Conservation (phyloP, 2,113 vertebrate species). For the Xyliphius kryptos region DNA sequence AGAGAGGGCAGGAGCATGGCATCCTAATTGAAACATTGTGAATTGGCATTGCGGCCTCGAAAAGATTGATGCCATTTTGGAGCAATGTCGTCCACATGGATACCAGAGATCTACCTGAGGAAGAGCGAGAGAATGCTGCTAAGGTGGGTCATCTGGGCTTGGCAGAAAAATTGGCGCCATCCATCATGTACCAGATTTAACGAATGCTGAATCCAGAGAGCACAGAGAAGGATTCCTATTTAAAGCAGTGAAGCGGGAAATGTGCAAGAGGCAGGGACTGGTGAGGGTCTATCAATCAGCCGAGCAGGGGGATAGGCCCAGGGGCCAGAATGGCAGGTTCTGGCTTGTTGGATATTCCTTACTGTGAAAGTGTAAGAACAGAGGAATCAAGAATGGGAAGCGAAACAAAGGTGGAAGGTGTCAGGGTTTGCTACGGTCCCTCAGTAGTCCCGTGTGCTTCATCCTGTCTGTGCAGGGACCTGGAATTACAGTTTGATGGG, state of each 20-base stretch:
- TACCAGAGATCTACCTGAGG: conserved; percentile 60
- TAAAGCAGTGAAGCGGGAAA: conserved; percentile 60
- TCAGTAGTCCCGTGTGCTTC: conserved; percentile 58
- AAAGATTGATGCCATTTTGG: conserved; percentile 69
- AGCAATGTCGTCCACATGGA: conserved; percentile 55
- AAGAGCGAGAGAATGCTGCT: conserved; percentile 56
- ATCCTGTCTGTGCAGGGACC: conserved; percentile 66
- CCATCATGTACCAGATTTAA: conserved; percentile 70
- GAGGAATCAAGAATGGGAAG: conserved; percentile 33
- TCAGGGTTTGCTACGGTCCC: too few relatives aligned
- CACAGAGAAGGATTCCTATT: conserved; percentile 65
- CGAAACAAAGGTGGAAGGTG: conserved; percentile 46
- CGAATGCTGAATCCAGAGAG: conserved; percentile 56
- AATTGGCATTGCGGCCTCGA: conserved; percentile 40
- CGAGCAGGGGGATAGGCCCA: conserved; percentile 65
- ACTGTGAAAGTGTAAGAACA: conserved; percentile 38
- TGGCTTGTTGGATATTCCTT: conserved; percentile 64
- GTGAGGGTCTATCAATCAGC: conserved; percentile 72
- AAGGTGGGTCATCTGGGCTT: conserved; percentile 65
- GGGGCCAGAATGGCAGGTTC: conserved; percentile 60
- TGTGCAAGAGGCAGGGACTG: conserved; percentile 58
- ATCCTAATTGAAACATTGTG: conserved; percentile 62
- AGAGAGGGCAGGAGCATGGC: conserved; percentile 34
- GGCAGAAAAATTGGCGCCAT: conserved; percentile 69
- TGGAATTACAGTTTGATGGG: conserved; percentile 69